Evolutionary conservation across 1,140 invertebrate species (phyloP).

Genomic region (Thaumatotibia leucotreta): DNA sequence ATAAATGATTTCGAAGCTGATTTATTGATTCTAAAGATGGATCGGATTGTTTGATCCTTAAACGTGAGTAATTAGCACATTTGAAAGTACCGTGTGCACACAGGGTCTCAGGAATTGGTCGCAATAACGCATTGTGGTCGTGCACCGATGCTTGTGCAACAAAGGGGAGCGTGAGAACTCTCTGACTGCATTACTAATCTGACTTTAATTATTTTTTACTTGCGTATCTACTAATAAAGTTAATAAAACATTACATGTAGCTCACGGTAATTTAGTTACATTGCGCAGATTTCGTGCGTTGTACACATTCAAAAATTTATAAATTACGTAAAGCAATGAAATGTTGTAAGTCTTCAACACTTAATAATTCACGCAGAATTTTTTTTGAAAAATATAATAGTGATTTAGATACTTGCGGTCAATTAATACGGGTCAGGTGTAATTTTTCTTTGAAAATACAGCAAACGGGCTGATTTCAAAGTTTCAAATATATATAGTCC

Average conservation of each 20-base stretch:
- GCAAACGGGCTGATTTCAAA: no score
- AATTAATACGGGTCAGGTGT: no score
- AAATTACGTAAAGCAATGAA: neutral
- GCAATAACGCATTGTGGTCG: constrained; percentile 3
- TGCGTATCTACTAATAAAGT: neutral
- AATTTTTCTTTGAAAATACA: no score
- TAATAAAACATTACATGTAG: constrained; percentile 4
- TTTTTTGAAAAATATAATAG: neutral
- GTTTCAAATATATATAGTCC: no score
- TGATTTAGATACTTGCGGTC: no score
- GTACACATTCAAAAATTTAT: neutral
- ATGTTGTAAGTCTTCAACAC: neutral
- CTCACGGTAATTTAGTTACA: neutral
- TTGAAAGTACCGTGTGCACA: neutral
- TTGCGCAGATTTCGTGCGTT: neutral
- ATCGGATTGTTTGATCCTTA: neutral
- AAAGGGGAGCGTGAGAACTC: constrained; percentile 9
- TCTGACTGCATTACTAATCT: neutral
- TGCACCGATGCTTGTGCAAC: constrained; percentile 3
- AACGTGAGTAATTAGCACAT: neutral
- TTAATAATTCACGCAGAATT: neutral
- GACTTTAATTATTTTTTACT: neutral
- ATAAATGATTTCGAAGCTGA: neutral
- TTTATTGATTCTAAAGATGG: neutral
- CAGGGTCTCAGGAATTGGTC: neutral